Base-by-base conservation (phyloP, 2,113 vertebrate species). In the Eulemur macaco region DNA sequence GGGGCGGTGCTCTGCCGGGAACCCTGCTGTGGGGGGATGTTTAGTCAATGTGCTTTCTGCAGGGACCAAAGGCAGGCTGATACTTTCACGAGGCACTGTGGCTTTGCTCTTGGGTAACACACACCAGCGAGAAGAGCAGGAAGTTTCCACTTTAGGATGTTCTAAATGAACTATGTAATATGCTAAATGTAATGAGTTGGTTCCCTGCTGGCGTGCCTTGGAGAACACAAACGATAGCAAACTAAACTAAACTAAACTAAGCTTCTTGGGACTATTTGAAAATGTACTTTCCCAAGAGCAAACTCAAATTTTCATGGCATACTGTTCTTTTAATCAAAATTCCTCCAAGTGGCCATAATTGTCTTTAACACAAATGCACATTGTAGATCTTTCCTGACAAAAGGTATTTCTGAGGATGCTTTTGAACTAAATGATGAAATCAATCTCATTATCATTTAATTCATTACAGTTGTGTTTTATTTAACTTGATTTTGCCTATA, bases 131-230 rank as follows among this genome's bases (percentile, higher is more conserved):
- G 94, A 96, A 86, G 93, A 71, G 77, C 60, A 97, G 93, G 96
- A 96, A 56, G 60, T 86, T 94, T 97, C 66, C n/a, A 95, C 95
- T 97, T 94, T 96, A 97, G 94, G 90, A 84, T 77, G 89, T 86
- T 95, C 54, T 96, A 96, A 96, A 94, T 17, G 81, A 95, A 77
- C 52, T 97, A 83, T 86, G 98, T 97, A 98, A 98, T 96, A 96
- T 37, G 85, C 80, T 96, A 94, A 97, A 97, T 96, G 80, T 92
- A 85, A 83, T 77, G 8, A 0, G 20, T 68, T 39, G n/a, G 15
- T 37, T 21, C 37, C 77, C 39, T 68, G 66, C 37, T 66, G 82
- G 71, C 64, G 85, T 71, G 21, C 4, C 14, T 3, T 7, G 20
- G 50, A 82, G 39, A 68, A 37, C 17, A 20, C 37, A 93, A 90